Percentiles rank a stretch among this genome's conserved stretches.
Evolutionary conservation across 2,113 vertebrate genomes (phyloP).

Genomic region (Channa maculata): DNA sequence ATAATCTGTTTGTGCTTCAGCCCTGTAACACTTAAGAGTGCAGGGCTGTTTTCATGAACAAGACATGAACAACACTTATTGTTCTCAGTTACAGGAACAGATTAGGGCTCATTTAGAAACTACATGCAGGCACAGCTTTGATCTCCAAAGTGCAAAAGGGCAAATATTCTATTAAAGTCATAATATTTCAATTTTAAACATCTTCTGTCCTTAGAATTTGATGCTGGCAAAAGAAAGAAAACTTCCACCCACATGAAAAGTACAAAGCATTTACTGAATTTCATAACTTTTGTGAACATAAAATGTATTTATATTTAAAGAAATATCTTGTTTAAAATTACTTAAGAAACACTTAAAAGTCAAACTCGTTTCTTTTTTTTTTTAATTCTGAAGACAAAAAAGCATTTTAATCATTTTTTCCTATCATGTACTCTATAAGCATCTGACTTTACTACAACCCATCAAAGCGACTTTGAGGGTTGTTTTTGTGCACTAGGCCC

Average conservation of each 20-base stretch:
- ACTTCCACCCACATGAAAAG: constrained; percentile 3
- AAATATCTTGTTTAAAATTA: neutral
- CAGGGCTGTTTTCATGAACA: neutral
- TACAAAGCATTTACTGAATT: neutral
- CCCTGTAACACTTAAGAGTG: constrained; percentile 2
- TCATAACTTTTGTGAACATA: neutral
- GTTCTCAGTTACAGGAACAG: constrained; percentile 25
- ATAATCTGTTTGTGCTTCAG: neutral
- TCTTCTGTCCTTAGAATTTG: constrained; percentile 12
- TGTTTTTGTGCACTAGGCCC: constrained; percentile 32
- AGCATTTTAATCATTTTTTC: neutral
- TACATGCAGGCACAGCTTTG: constrained; percentile 54
- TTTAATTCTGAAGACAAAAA: neutral
- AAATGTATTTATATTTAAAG: neutral
- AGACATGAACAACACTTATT: constrained; percentile 27
- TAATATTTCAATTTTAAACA: neutral
- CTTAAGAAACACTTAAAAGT: neutral
- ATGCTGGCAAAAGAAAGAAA: constrained; percentile 2
- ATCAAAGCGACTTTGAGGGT: neutral
- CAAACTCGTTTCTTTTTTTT: neutral
- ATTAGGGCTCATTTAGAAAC: constrained; percentile 34
- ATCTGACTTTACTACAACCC: constrained; percentile 8
- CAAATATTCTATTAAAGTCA: constrained; percentile 28
- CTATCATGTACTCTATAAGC: constrained; percentile 19
- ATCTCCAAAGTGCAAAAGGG: constrained; percentile 65